A percentile compares a stretch with the other conserved stretches of the same genome.
Conservation (phyloP, 2,888 invertebrate species). For the Junonia oenone region DNA sequence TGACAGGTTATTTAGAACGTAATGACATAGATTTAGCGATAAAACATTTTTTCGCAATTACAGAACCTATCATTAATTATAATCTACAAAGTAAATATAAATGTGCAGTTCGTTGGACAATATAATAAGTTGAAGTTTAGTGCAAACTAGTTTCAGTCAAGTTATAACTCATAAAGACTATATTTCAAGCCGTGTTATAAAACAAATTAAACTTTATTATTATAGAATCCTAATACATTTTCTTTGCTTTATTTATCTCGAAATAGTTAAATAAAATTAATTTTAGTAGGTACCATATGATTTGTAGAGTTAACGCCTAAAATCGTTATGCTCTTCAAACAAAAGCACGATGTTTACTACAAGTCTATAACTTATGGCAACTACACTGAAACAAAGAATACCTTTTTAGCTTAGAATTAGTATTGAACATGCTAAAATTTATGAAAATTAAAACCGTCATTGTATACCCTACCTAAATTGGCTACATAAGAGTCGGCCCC, state of each 20-base stretch:
- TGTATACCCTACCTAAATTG: not conserved
- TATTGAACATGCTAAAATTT: no score
- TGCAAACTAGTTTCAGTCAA: not conserved
- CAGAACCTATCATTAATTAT: not conserved
- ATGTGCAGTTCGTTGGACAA: not conserved
- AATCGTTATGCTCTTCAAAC: no score
- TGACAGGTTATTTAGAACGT: conserved; percentile 2
- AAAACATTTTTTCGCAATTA: conserved; percentile 3
- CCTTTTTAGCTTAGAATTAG: no score
- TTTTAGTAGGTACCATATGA: no score
- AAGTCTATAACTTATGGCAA: no score
- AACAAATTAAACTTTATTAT: not conserved
- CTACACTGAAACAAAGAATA: no score
- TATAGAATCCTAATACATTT: not conserved
- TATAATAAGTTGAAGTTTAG: not conserved
- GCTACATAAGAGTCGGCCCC: not conserved
- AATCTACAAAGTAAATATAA: not conserved
- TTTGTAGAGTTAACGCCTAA: no score
- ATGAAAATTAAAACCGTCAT: not conserved
- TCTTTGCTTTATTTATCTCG: no score
- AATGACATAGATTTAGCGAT: conserved; percentile 2
- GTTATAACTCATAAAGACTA: not conserved
- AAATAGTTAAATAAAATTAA: no score
- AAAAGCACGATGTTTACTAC: no score
- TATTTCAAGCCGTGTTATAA: not conserved